A percentile compares a stretch with the other conserved stretches of the same genome.
These are phyloP conservation scores for Hecatera dysodea DNA, from an alignment of 2,888 invertebrate genomes.

Conservation along the genomic window DNA sequence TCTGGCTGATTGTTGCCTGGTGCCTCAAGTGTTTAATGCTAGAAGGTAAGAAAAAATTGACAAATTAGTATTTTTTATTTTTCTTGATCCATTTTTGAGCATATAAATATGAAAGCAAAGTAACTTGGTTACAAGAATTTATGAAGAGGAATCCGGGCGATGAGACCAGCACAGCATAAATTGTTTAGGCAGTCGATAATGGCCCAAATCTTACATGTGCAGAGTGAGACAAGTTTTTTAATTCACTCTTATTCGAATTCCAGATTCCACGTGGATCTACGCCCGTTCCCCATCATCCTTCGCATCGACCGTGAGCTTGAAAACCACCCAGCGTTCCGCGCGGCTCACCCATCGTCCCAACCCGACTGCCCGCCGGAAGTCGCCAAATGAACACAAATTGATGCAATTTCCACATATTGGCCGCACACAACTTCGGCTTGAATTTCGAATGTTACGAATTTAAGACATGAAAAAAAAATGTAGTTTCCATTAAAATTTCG, in stretches of 20 bases:
- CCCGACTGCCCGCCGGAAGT: constrained; percentile 98
- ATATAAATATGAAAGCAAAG: not conserved
- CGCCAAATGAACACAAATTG: constrained; percentile 90
- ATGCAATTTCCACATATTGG: constrained; percentile 56
- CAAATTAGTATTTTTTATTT: not conserved
- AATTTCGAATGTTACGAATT: constrained; percentile 36
- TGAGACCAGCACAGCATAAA: not conserved
- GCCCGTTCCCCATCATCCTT: constrained; percentile 96
- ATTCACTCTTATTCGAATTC: constrained; percentile 48
- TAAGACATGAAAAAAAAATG: not conserved
- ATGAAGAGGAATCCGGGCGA: not conserved
- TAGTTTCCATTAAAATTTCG: constrained; percentile 4
- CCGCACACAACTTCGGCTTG: constrained; percentile 43
- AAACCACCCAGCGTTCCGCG: constrained; percentile 97
- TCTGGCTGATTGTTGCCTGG: constrained; percentile 98
- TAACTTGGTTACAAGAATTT: not conserved
- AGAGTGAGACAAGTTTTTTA: too few relatives aligned
- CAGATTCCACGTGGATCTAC: constrained; percentile 97
- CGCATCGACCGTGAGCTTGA: constrained; percentile 96
- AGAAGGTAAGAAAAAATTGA: constrained; percentile 91
- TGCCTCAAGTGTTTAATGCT: constrained; percentile 99
- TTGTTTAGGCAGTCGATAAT: not conserved
- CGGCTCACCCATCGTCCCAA: constrained; percentile 97
- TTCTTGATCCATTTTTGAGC: not conserved
- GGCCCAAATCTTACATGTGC: not conserved